phyloP scores from a whole-genome alignment of 2,888 invertebrate genomes.

The Darwinula stevensoni region DNA sequence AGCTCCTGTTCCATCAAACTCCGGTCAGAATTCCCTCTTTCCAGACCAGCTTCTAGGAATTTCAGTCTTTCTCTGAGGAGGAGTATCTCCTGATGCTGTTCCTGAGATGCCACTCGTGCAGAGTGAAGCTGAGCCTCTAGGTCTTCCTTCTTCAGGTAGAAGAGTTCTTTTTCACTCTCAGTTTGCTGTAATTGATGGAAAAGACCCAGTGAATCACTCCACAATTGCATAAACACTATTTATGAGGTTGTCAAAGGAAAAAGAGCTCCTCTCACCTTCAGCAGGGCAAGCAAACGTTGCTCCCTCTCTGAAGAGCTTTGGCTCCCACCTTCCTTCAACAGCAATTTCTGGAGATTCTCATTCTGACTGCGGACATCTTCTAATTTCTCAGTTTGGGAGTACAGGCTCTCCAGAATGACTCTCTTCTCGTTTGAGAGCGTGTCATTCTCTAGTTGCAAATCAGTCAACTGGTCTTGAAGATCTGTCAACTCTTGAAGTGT shows the following conservation, averaged over 20 bases:
- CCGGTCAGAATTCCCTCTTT: too few species aligned
- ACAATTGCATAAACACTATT: too few species aligned
- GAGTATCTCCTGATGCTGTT: conserved; percentile 12
- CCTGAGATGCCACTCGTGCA: conserved; percentile 23
- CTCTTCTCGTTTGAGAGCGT: conserved; percentile 61
- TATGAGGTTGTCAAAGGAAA: too few species aligned
- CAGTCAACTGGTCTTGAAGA: conserved; percentile 53
- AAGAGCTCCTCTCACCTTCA: conserved; percentile 44
- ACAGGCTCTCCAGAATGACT: conserved; percentile 60
- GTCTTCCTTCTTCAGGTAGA: conserved; percentile 45
- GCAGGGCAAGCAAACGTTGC: conserved; percentile 47
- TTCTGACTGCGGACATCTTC: conserved; percentile 60
- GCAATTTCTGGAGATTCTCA: conserved; percentile 46
- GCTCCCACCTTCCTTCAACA: conserved; percentile 14
- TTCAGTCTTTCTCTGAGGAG: conserved; percentile 18
- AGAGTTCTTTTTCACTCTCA: conserved; percentile 43
- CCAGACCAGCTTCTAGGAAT: conserved; percentile 36
- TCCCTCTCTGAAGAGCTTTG: conserved; percentile 25
- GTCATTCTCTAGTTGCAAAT: conserved; percentile 62
- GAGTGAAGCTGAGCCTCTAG: conserved; percentile 35
- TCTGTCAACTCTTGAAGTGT: conserved; percentile 75
- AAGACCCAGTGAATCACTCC: conserved; percentile 7
- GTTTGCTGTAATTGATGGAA: conserved; percentile 23
- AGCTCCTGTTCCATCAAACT: too few species aligned
- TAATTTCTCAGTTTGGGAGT: conserved; percentile 66